A percentile compares a stretch with the other conserved stretches of the same genome.
These are phyloP conservation scores for Silvanus unidentatus DNA, from an alignment of 2,888 invertebrate species.

Conservation along the genomic window DNA sequence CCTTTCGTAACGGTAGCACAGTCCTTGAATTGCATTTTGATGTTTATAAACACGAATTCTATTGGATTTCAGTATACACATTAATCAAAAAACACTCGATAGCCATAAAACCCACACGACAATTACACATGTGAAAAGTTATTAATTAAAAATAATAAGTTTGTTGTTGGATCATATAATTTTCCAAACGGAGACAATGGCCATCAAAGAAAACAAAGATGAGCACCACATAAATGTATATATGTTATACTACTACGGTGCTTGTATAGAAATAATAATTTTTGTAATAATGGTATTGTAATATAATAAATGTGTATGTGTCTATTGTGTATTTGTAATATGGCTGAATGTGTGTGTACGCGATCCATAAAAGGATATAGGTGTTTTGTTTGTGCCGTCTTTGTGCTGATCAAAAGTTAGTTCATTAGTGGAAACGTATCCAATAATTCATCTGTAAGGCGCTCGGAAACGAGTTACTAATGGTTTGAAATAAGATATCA, in stretches of 20 bases:
- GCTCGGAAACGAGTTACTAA: slow-evolving; percentile 40
- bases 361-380: slow-evolving; percentile 27
- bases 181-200: too few relatives aligned
- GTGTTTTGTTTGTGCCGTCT: slow-evolving; percentile 34
- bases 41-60: too few relatives aligned
- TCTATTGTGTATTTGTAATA: slow-evolving; percentile 6
- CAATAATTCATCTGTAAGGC: slow-evolving; percentile 43
- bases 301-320: slow-evolving; percentile 9
- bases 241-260: not conserved
- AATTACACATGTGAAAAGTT: too few relatives aligned
- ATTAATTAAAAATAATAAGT: too few relatives aligned
- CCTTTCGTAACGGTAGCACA: too few relatives aligned
- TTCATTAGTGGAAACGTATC: slow-evolving; percentile 47
- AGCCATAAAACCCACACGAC: too few relatives aligned
- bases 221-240: slow-evolving; percentile 1
- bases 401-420: slow-evolving; percentile 43
- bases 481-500: slow-evolving; percentile 49
- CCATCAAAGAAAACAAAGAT: slow-evolving; percentile 2
- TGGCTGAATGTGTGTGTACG: too few relatives aligned
- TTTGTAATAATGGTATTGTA: slow-evolving; percentile 27
- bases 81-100: too few relatives aligned
- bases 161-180: too few relatives aligned
- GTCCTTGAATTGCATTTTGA: too few relatives aligned
- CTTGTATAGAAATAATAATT: slow-evolving; percentile 21
- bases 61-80: too few relatives aligned